Evolutionary conservation across 1,140 invertebrate species (phyloP).

Genomic region (Macrostomum lignano): DNA sequence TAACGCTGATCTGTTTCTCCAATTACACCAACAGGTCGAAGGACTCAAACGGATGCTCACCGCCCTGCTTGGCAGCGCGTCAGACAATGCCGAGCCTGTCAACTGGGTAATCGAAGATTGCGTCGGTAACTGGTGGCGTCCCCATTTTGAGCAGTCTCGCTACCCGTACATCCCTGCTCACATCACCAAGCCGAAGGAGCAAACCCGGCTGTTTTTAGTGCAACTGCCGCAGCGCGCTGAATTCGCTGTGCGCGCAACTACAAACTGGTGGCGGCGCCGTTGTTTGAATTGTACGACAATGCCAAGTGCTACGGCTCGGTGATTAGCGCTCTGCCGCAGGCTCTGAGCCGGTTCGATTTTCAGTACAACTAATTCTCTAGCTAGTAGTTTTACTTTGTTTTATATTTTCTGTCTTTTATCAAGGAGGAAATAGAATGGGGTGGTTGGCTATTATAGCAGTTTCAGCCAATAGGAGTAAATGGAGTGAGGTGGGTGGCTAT

Average conservation of each 20-base stretch:
- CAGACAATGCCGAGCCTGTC: conserved; percentile 78
- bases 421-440: no score
- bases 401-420: no score
- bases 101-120: conserved; percentile 94
- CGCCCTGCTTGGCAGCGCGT: no score
- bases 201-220: conserved; percentile 84
- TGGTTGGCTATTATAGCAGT: no score
- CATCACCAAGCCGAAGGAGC: conserved; percentile 96
- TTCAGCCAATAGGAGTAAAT: no score
- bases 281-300: conserved; percentile 97
- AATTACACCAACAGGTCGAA: no score
- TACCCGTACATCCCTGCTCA: conserved; percentile 97
- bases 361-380: no score
- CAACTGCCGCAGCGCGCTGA: conserved; percentile 85
- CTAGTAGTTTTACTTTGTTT: no score
- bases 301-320: conserved; percentile 94
- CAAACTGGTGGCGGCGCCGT: conserved; percentile 89
- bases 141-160: conserved; percentile 96
- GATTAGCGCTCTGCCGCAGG: conserved; percentile 82
- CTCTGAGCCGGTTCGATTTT: conserved; percentile 48
- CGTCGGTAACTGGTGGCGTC: conserved; percentile 97
- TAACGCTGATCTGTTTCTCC: no score
- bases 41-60: no score
- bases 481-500: no score
- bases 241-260: conserved; percentile 99